Evolutionary conservation across 2,797 vertebrate species (phyloP).

Genomic region (Masticophis lateralis): DNA sequence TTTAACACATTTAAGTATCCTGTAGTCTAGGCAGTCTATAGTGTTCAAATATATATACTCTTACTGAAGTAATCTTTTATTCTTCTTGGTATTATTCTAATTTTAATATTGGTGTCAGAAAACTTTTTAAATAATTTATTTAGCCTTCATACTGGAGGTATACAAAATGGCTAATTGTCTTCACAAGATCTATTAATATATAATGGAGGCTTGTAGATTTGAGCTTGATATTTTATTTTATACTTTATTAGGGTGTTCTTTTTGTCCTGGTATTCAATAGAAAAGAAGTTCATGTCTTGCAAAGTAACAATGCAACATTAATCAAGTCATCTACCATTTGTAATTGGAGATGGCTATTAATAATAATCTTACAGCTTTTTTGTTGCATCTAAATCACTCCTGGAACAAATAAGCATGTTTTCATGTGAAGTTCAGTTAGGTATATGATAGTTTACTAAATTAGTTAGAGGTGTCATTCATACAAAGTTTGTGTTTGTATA

Average conservation of each 20-base stretch:
- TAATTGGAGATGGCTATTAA: slow-evolving; percentile 14
- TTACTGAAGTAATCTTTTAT: background rate
- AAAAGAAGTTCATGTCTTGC: slow-evolving; percentile 26
- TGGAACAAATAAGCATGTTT: slow-evolving; percentile 28
- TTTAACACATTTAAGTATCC: background rate
- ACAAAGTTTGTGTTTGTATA: slow-evolving; percentile 25
- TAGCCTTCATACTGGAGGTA: background rate
- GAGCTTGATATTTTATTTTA: background rate
- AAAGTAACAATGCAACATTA: slow-evolving; percentile 13
- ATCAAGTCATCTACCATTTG: slow-evolving; percentile 34
- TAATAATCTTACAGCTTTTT: background rate
- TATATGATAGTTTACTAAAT: slow-evolving; percentile 8
- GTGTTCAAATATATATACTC: background rate
- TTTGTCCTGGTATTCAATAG: slow-evolving; percentile 32
- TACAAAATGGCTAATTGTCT: slow-evolving; percentile 4
- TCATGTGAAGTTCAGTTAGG: slow-evolving; percentile 19
- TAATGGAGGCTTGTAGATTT: background rate
- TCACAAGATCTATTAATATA: slow-evolving; percentile 19
- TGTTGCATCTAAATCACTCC: rapidly evolving
- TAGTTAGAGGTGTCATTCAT: background rate
- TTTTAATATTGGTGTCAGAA: slow-evolving; percentile 24
- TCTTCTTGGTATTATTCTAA: slow-evolving; percentile 4
- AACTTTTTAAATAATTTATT: slow-evolving; percentile 15
- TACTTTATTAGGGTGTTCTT: slow-evolving; percentile 7
- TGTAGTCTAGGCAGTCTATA: background rate